These are phyloP conservation scores for Colinus virginianus DNA, from an alignment of 2,113 vertebrate species.

Conservation along the genomic window DNA sequence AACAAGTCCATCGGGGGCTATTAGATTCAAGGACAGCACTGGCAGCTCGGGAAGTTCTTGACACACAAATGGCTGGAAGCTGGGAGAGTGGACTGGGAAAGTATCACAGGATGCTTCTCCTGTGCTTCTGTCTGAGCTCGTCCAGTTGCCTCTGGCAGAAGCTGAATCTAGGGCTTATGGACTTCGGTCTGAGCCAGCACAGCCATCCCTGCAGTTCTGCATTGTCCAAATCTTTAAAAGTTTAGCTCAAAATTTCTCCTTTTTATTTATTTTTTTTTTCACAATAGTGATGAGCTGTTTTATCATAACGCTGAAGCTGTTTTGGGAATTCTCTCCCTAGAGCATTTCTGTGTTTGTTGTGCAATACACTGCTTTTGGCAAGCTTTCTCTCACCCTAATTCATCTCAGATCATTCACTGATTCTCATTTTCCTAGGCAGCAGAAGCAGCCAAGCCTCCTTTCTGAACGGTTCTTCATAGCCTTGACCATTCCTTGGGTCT, in stretches of 20 bases:
- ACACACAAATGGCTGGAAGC: constrained; percentile 33
- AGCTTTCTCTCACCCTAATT: neutral
- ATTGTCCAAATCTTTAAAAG: neutral
- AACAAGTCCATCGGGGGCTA: neutral
- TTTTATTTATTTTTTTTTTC: neutral
- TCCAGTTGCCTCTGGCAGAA: neutral
- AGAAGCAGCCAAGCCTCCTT: neutral
- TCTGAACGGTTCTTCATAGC: neutral
- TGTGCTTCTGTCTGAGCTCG: neutral
- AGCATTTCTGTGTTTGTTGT: neutral
- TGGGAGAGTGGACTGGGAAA: constrained; percentile 44
- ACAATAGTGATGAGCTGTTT: neutral
- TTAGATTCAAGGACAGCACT: neutral
- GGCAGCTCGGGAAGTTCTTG: constrained; percentile 31
- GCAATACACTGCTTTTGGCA: neutral
- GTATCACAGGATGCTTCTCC: neutral
- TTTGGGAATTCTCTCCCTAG: constrained; percentile 17
- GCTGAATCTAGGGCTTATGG: neutral
- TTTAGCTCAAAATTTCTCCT: neutral
- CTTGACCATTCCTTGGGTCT: neutral
- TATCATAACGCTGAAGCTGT: neutral
- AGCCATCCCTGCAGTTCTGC: neutral
- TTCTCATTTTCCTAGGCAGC: neutral
- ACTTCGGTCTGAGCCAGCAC: neutral
- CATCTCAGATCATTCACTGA: neutral